Evolutionary conservation across 2,888 invertebrate genomes (phyloP), one percentile per base, ranked within the genome.

Genomic region (Portevinia maculata): DNA sequence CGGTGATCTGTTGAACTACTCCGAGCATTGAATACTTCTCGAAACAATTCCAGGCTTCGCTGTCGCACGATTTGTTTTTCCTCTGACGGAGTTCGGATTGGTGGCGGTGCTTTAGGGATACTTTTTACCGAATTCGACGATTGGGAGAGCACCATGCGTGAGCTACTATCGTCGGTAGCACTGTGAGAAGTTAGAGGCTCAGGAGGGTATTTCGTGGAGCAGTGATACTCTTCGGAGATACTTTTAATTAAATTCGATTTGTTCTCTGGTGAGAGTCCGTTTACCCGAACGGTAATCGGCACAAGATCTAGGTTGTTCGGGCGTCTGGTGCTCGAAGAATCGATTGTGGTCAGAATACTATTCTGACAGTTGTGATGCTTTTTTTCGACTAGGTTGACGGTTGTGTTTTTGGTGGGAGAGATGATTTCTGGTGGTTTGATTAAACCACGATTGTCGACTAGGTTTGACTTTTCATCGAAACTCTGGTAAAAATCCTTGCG

Each of bases 21-120:
- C 32, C 89, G 89, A 0, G 93, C 93, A 8, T 94, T 93, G 86
- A 96, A 96, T 3, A 96, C 93, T 86, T 95, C 95, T 67, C 93
- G 94, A 60, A 96, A 95, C 57, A 95, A 94, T 86, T 96, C 96
- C 32, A 96, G 89, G 0, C 95, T 95, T 71, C 94, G 93, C 87
- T 95, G 95, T 0, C 95, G 91, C 0, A 89, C 88, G 74, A 91
- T 88, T 74, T 89, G 88, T 37, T 88, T 88, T 48, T 87, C 87
- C 19, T 86, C 86, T 5, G 73, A 70, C 1, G 60, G 44, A 3
- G 41, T 44, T 19, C 52, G 75, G 15, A 60, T 37, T 7, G 65
- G 60, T 3, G 70, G 24, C 6, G 65, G 48, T 0, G 65, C 44
- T 8, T 62, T 83, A 28, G 70, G 65, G 44, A 71, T 37, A 91